Evolutionary conservation across 2,888 invertebrate species (phyloP), one percentile per base, ranked within the genome.

Genomic region (Drosophila helvetica): DNA sequence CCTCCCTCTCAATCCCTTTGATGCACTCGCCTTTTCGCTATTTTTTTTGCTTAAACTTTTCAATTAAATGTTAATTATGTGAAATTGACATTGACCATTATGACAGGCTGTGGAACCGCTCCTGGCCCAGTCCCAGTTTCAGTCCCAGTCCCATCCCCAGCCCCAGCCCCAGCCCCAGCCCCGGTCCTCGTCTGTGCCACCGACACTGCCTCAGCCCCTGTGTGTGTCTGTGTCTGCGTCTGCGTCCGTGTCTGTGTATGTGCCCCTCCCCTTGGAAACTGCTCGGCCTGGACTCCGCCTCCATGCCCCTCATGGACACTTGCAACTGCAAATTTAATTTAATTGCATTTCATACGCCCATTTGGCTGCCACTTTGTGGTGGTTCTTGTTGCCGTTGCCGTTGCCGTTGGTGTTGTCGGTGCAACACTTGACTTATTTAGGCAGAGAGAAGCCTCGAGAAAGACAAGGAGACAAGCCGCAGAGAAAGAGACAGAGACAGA

Each of bases 271-370:
- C 18, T 8, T 2, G 8, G 10, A 12, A 8, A n/a, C 19, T 53
- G 18, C 19, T 25, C 9, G n/a, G 10, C 19, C 19, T 17, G n/a
- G 22, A 19, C 38, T 45, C 47, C 18, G 30, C 45, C 25, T 10
- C 0, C 51, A 27, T 43, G 46, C 30, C 50, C 69, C 52, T 53
- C 52, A 63, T 76, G 65, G 63, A 70, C 77, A 74, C 79, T 80
- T 74, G 81, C 86, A 84, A 78, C 81, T 84, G 84, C 83, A 84
- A 84, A 84, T 86, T 84, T 84, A 84, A 84, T 86, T 84, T 86
- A 85, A 85, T 85, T 85, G 85, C 84, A 85, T 87, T 87, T 81
- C 84, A 88, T 86, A 81, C 88, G 88, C 86, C 86, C 86, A 83
- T 88, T 84, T 83, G 84, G 74, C 78, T 78, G 78, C 80, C 83